Conservation (phyloP, 2,888 invertebrate species). For the Spicauda simplicius region DNA sequence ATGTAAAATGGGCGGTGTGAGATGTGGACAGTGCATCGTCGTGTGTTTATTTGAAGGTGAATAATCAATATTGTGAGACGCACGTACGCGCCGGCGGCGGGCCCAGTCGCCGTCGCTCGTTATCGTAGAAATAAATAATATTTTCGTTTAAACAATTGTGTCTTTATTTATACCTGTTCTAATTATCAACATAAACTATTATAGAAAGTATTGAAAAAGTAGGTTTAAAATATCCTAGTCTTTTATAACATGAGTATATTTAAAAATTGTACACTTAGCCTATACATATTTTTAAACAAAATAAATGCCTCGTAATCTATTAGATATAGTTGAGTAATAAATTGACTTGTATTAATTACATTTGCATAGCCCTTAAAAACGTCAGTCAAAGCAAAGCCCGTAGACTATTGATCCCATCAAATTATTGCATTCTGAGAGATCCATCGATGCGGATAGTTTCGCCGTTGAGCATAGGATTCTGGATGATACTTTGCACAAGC, state of each 20-base stretch:
- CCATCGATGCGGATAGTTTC: slow-evolving; percentile 86
- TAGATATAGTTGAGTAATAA: not conserved
- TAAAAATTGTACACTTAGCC: no score
- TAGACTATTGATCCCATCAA: no score
- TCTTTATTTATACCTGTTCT: slow-evolving; percentile 54
- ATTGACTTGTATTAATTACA: not conserved
- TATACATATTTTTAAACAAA: not conserved
- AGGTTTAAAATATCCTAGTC: no score
- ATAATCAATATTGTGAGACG: slow-evolving; percentile 80
- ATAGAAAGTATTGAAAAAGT: no score
- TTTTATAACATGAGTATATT: no score
- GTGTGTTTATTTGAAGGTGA: slow-evolving; percentile 78
- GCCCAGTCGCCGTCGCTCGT: slow-evolving; percentile 64
- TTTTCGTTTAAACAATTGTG: slow-evolving; percentile 79
- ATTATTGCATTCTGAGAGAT: slow-evolving; percentile 80
- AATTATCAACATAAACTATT: no score
- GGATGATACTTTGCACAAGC: slow-evolving; percentile 81
- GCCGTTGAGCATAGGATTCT: slow-evolving; percentile 85
- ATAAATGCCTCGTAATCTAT: not conserved
- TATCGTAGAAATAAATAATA: slow-evolving; percentile 84
- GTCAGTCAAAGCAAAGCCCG: no score
- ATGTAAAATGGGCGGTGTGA: slow-evolving; percentile 64
- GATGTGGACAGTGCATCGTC: slow-evolving; percentile 59
- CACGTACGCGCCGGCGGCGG: slow-evolving; percentile 67
- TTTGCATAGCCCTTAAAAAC: no score